Conservation (phyloP, 2,888 invertebrate genomes). For the Pharmacophagus antenor region DNA sequence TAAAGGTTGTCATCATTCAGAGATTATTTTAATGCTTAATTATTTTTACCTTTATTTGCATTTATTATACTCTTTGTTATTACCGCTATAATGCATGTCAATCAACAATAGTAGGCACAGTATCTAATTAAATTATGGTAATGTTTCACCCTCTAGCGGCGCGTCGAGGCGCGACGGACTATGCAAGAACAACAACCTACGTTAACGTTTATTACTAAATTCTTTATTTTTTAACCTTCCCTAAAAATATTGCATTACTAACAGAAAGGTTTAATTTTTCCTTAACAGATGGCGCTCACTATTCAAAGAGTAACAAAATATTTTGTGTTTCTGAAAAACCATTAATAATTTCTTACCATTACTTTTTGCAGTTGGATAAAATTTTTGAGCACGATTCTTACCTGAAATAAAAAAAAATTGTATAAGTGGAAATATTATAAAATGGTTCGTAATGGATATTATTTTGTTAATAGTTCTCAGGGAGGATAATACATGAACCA, state of each 20-base stretch:
- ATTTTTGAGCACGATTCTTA: constrained; percentile 27
- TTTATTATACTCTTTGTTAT: not conserved
- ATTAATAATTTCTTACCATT: not conserved
- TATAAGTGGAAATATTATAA: too few species aligned
- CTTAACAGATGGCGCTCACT: constrained; percentile 32
- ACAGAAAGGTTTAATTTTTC: not conserved
- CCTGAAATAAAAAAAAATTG: constrained; percentile 43
- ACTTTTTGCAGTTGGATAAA: not conserved
- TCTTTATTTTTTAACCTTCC: not conserved
- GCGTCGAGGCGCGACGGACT: constrained; percentile 47
- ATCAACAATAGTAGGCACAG: constrained; percentile 46
- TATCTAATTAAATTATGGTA: constrained; percentile 7
- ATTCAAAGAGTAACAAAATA: not conserved
- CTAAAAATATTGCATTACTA: not conserved
- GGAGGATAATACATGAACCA: not conserved
- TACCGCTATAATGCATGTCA: constrained; percentile 40
- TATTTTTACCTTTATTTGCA: not conserved
- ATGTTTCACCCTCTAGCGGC: constrained; percentile 55
- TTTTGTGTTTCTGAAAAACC: not conserved
- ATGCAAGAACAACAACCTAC: constrained; percentile 44
- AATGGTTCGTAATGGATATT: too few species aligned
- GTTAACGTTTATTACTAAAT: constrained; percentile 11
- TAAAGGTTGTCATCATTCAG: too few species aligned
- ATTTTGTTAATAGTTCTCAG: too few species aligned
- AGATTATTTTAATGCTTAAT: too few species aligned